Base-by-base conservation (phyloP, 2,888 invertebrate species). In the Meliscaeva auricollis region DNA sequence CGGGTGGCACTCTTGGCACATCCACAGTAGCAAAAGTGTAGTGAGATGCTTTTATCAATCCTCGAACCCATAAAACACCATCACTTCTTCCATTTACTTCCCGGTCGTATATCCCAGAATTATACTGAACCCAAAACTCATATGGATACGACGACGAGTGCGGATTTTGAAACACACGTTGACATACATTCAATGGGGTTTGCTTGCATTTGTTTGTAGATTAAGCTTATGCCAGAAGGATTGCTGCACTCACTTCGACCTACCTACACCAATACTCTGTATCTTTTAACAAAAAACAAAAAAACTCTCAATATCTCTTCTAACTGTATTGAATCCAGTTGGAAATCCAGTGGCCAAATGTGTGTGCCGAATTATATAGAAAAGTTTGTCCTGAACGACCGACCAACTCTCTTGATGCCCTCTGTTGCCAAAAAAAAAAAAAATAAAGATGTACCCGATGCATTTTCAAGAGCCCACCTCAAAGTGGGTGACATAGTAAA, bases 121-220 rank as follows among this genome's bases (percentile, higher is more conserved):
- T 56, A 56, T 56, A 56, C 56, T 5, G 56, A 60, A 52, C 58
- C 44, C 74, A 11, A n/a, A 64, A 79, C 79, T 41, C 73, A 15
- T 15, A 75, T 62, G 74, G 75, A 79, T 79, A 75, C 85, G 26
- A 26, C 26, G 26, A 26, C 26, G 68, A 77, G 66, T 85, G 80
- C 68, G 85, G 85, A 85, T 85, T 80, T 77, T 73, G 50, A 64
- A 77, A 70, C 80, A 81, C 46, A 70, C 41, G 70, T 66, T 56
- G 64, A 69, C 69, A 74, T 48, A 62, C 73, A 82, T 60, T 68
- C 60, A 73, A 66, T 38, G 70, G 70, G 50, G 78, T 83, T 62
- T 62, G 62, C 62, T 62, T 83, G 83, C 83, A 83, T 83, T 81
- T 83, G 74, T 83, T 83, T 83, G 83, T 77, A 78, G 83, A 83